Conservation (phyloP, 2,888 invertebrate species). For the Rhimphoctona megacephalus region DNA sequence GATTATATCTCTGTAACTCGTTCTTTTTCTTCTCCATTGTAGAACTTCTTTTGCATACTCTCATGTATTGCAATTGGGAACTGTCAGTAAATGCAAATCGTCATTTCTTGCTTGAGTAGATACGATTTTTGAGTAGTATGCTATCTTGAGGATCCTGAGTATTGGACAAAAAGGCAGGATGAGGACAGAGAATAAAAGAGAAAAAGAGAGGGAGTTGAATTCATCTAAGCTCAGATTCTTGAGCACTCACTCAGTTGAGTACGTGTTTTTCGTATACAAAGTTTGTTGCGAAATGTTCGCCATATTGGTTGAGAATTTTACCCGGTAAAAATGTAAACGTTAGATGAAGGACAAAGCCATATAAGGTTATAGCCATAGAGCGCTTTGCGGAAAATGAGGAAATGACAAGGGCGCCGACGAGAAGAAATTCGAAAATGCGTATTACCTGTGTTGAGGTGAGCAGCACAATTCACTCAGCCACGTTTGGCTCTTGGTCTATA, state of each 20-base stretch:
- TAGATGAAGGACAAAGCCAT: conserved; percentile 13
- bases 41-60: conserved; percentile 39
- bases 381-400: conserved; percentile 19
- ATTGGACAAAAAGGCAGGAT: neutral
- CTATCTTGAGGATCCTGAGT: conserved; percentile 5
- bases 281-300: neutral
- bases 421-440: conserved; percentile 67
- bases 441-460: conserved; percentile 62
- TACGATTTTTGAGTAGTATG: conserved; percentile 49
- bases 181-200: conserved; percentile 4
- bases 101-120: conserved; percentile 78
- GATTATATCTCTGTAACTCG: conserved; percentile 71
- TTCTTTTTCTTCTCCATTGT: neutral
- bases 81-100: conserved; percentile 81
- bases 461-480: conserved; percentile 66
- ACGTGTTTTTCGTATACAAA: conserved; percentile 18
- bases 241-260: neutral
- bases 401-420: conserved; percentile 51
- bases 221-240: conserved; percentile 18
- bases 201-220: conserved; percentile 2
- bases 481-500: conserved; percentile 64
- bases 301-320: neutral
- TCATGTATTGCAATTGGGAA: conserved; percentile 76
- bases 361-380: conserved; percentile 4
- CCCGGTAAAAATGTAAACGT: neutral